Evolutionary conservation across 2,888 invertebrate species (phyloP), one percentile per base, ranked within the genome.

Genomic region (Ormyrus rosae): DNA sequence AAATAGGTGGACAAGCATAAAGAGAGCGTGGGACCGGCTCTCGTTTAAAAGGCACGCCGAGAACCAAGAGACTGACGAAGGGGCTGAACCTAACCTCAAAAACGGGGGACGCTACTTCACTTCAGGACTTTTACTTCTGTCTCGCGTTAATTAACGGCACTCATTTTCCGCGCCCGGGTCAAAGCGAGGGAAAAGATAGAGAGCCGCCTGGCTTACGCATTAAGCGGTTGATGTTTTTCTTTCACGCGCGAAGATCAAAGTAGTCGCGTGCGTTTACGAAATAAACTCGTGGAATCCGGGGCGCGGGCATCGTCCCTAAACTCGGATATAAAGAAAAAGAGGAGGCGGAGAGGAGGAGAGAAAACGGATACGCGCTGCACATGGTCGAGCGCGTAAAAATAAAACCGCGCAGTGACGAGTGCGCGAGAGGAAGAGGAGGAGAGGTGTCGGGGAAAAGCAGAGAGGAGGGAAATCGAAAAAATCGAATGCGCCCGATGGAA

Each of bases 371-470:
- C 79, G 80, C 80, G 80, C 80, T 80, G 80, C 82, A 80, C 82
- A 80, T 82, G 80, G 80, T 79, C 69, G 78, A 75, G 81, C 58
- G 81, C 81, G 72, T 82, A 80, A 82, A 82, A 82, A 80, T 82
- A 82, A 82, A 80, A 78, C 75, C 34, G 71, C 60, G 78, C 55
- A 11, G 58, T 55, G 45, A 51, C 46, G 55, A 9, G 67, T 13
- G 67, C 56, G 63, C n/a, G 56, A 81, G 64, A 53, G n/a, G 45
- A 60, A 75, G 64, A 56, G 11, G 34, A 8, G 46, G 5, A n/a
- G 11, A 13, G 13, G 11, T n/a, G 7, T 48, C 13, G 68, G 19
- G 46, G 7, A 45, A 51, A 3, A 19, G n/a, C 19, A 46, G 46
- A 55, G 61, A n/a, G 19, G 13, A 5, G 51, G 65, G 53, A 70